Evolutionary conservation across 2,888 invertebrate species (phyloP).

Genomic region (Adela reaumurella): DNA sequence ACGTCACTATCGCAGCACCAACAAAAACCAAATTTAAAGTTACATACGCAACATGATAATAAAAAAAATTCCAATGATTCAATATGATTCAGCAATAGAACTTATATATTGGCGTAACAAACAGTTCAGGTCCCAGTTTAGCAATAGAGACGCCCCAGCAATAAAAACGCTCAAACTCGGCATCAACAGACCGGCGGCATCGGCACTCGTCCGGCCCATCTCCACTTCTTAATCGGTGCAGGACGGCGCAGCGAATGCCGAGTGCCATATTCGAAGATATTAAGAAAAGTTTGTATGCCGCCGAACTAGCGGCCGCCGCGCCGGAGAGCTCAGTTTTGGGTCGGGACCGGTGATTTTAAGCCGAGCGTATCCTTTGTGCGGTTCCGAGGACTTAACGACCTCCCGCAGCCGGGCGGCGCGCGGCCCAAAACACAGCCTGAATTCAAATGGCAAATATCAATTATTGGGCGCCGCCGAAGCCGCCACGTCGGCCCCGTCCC

Average conservation of each 20-base stretch:
- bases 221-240: not conserved
- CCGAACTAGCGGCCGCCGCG: not conserved
- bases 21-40: no score
- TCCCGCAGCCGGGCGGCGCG: conserved; percentile 9
- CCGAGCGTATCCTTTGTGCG: not conserved
- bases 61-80: no score
- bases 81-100: no score
- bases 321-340: not conserved
- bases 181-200: no score
- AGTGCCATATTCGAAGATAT: not conserved
- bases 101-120: no score
- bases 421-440: conserved; percentile 25
- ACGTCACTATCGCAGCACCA: no score
- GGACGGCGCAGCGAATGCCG: not conserved
- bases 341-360: not conserved
- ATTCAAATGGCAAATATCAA: conserved; percentile 40
- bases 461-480: conserved; percentile 17
- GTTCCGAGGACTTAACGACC: not conserved
- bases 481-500: not conserved
- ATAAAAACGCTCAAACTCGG: no score
- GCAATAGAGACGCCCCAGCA: no score
- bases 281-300: not conserved
- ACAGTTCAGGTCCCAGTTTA: no score
- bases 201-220: no score
- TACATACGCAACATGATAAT: no score